Base-by-base conservation (phyloP, 2,797 vertebrate genomes). In the Artibeus lituratus region DNA sequence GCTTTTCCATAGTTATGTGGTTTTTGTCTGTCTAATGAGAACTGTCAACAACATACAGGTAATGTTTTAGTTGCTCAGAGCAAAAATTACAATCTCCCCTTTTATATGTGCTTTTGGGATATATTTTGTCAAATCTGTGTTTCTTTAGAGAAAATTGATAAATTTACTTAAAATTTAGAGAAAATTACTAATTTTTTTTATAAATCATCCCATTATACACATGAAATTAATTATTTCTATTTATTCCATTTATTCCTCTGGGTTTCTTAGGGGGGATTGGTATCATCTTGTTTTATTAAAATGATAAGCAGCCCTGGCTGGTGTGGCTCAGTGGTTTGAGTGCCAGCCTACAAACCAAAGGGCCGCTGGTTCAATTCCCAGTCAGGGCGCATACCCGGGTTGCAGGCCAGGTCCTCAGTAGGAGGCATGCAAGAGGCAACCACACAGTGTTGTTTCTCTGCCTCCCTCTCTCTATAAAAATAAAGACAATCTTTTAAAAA, bases 241-340 rank as follows among this genome's bases (percentile, higher is more conserved):
- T 95, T 92, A 91, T 80, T 90, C 24, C 55, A 24, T 35, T 37
- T 94, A 12, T 94, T n/a, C 67, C 26, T 87, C 87, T 95, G 22
- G 49, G 44, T 10, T 55, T 55, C 21, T 53, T 21, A 5, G 51
- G 51, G 51, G 51, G 44, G 6, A 15, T 47, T 53, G 51, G 26
- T 90, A 76, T 37, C 76, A 81, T 87, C 96, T 93, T 94, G 15
- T 88, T 94, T 42, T 76, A 0, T 87, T 93, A 92, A 92, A 91
- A 49, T 77, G 15, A 62, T 74, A 72, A 96, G 42, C 3, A 80
- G 37, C 57, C 24, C 24, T 29, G 24, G 24, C 57, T 59, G 57
- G 57, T 59, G 24, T 59, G 57, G 24, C 57, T 59, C 57, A 26
- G 10, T 59, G 57, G 57, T 9, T 59, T 59, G 57, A 59, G 57